These are phyloP conservation scores for Mus pahari DNA, from an alignment of 2,113 vertebrate species.

Conservation along the genomic window DNA sequence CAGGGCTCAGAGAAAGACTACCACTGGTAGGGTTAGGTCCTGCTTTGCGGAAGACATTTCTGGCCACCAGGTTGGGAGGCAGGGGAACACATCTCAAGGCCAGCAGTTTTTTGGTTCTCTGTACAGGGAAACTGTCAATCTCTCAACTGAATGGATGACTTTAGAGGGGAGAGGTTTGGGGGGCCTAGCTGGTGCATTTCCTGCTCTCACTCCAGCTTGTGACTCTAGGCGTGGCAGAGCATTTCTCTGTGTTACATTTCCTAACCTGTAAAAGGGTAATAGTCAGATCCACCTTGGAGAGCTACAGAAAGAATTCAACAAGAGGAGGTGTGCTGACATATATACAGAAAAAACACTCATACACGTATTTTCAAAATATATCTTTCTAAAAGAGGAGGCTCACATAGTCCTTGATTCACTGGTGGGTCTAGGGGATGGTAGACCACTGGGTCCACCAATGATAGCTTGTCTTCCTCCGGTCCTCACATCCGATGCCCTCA, in stretches of 20 bases:
- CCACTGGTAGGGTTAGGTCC: not conserved
- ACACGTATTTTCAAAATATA: not conserved
- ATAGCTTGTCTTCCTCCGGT: not conserved
- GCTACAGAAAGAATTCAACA: not conserved
- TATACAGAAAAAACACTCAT: not conserved
- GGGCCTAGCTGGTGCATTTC: rapidly evolving
- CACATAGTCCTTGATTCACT: not conserved
- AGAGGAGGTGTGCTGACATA: not conserved
- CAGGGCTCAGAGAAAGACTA: not conserved
- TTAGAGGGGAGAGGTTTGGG: not conserved
- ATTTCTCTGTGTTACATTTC: not conserved
- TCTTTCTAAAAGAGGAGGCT: not conserved
- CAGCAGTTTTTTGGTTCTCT: not conserved
- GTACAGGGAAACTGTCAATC: not conserved
- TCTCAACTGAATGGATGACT: not conserved
- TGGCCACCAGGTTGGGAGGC: not conserved
- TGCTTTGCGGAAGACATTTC: not conserved
- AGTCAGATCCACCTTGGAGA: not conserved
- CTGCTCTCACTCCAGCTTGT: not conserved
- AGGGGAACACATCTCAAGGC: not conserved
- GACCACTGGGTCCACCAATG: rapidly evolving
- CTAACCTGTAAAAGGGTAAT: not conserved
- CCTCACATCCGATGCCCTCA: not conserved
- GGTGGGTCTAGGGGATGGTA: not conserved
- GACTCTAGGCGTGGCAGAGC: not conserved